Base-by-base conservation (phyloP, 2,888 invertebrate species). In the Sarcophaga rosellei region DNA sequence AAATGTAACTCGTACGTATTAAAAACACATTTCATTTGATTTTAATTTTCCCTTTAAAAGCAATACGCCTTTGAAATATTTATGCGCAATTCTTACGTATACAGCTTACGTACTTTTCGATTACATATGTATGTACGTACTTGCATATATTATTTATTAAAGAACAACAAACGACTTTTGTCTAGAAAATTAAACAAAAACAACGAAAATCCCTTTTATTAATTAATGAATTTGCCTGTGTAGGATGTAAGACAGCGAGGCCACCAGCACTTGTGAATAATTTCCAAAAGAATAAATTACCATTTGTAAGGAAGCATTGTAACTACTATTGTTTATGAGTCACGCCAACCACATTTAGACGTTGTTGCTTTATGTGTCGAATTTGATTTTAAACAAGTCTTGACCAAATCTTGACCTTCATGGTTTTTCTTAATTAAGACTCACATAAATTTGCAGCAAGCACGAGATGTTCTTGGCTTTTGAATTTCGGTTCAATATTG, bases 401-500 rank as follows among this genome's bases (percentile, higher is more conserved):
- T 74, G 70, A 45, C 8, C 61, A 75, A 72, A 53, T 78, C 84
- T 84, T 84, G 81, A 86, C 86, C 86, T 81, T 86, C 70, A 70
- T 81, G 78, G 53, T 65, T 15, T 15, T 12, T 53, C 81, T 81
- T 84, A 73, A 81, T 75, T 79, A 57, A 47, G 59, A 62, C 57
- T 81, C n/a, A n/a, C n/a, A n/a, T 69, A 68, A 81, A 84, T 78
- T 84, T 84, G 11, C 45, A 53, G 59, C 81, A 81, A 78, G 70
- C 86, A 86, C 84, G 86, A 86, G 81, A 86, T 84, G 69, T 84
- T 17, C 65, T 70, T 35, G 35, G 63, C 65, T 70, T 53, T 59
- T 20, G 25, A 69, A 63, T 45, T 45, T 59, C 21, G 3, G 20
- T 66, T 44, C 10, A 66, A 66, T 66, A 35, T 10, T 68, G 21